Base-by-base conservation (phyloP, 2,888 invertebrate genomes). In the Amorpha juglandis region DNA sequence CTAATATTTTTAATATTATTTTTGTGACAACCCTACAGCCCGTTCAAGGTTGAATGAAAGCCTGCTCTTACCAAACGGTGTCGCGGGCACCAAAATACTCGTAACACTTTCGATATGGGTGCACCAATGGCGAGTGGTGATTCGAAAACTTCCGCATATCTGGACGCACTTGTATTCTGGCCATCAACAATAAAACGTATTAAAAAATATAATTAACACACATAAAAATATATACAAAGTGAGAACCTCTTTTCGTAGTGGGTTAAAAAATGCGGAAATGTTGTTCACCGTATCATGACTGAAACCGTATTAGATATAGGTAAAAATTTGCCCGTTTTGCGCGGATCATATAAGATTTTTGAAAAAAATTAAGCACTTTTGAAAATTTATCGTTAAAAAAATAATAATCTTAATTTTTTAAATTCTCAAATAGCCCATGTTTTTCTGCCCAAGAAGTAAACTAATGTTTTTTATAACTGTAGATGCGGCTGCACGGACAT, bases 31-130 rank as follows among this genome's bases (percentile, higher is more conserved):
- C 58, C 58, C 58, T 58, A 42, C 11, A 0, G 27, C 4, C n/a
- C 6, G 6, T 35, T 19, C 42, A 42, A 58, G 58, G 58, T 58
- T 58, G 58, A 58, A 58, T 58, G 58, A 58, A 58, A 58, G 58
- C 58, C 42, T 38, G 58, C 55, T 38, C 12, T 38, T 58, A 16
- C 38, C 58, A 58, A 58, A 58, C 58, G 12, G 42, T 58, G 58
- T 58, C 58, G 58, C 42, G 58, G 38, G 12, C 42, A 16, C 58
- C 42, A 58, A 58, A 55, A 58, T 19, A 42, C 19, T 58, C 42
- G 58, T 58, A 58, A 58, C 58, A 58, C 58, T 42, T 42, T 58
- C 42, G 12, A 38, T 58, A 52, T 33, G 19, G 50, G 52, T 19
- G 12, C 52, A 16, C 16, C 38, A 58, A 42, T 58, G 19, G 19